Evolutionary conservation across 2,797 vertebrate species (phyloP).

Genomic region (Anguilla megastoma): DNA sequence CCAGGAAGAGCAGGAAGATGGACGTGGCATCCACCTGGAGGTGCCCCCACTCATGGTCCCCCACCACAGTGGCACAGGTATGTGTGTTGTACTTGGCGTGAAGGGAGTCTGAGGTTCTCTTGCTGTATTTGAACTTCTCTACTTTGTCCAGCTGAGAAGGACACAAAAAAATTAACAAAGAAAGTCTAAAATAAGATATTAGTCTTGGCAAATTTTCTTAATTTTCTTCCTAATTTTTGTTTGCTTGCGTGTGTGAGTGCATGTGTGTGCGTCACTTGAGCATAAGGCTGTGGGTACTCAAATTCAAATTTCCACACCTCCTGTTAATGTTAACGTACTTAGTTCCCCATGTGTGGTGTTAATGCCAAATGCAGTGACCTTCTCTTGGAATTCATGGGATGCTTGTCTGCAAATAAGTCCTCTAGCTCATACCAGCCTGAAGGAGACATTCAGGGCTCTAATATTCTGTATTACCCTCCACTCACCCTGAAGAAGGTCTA

Average conservation of each 20-base stretch:
- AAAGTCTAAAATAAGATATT: background rate
- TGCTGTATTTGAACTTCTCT: slow-evolving; percentile 94
- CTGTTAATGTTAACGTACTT: background rate
- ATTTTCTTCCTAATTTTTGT: background rate
- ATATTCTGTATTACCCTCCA: background rate
- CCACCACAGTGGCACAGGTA: slow-evolving; percentile 86
- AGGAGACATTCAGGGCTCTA: slow-evolving; percentile 7
- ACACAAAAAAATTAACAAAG: background rate
- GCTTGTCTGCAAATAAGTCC: slow-evolving; percentile 4
- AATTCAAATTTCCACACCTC: background rate
- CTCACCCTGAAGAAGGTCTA: background rate
- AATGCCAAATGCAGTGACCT: slow-evolving; percentile 25
- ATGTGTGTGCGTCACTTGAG: background rate
- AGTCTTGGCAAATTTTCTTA: background rate
- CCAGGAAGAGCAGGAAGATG: slow-evolving; percentile 88
- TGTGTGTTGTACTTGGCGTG: slow-evolving; percentile 91
- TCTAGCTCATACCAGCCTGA: background rate
- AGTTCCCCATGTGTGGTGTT: background rate
- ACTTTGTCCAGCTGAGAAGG: slow-evolving; percentile 85
- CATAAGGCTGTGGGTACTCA: background rate
- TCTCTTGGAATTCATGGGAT: slow-evolving; percentile 12
- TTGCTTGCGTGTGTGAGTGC: background rate
- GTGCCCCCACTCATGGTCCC: slow-evolving; percentile 92
- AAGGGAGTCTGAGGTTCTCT: slow-evolving; percentile 83
- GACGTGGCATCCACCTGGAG: slow-evolving; percentile 94